Base-by-base conservation (phyloP, 1,140 invertebrate genomes). In the Drosophila carrolli region DNA sequence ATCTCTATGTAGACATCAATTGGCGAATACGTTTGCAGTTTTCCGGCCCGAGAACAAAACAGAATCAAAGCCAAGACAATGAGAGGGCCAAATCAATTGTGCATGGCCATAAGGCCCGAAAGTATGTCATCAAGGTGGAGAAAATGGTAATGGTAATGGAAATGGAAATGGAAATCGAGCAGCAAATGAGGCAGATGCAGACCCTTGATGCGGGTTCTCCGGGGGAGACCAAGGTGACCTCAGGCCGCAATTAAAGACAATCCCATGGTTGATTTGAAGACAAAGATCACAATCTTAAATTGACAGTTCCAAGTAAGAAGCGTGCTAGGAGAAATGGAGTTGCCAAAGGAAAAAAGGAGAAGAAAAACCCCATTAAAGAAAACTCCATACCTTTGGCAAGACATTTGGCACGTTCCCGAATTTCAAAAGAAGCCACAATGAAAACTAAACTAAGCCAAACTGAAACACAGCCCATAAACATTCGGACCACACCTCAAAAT, bases 1-100 rank as follows among this genome's bases (percentile, higher is more conserved):
- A 67, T 50, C 58, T 54, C 60, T 66, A 78, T 81, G 78, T 78
- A 86, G 83, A 85, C 81, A 67, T 85, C 81, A 83, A 83, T 70
- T 62, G 73, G 60, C 37, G 55, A 61, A 85, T 78, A 71, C 83
- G 60, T 58, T 81, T 55, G 40, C 78, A 71, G 29, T 62, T 68
- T 81, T 35, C 55, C 0, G 38, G 14, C 63, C 47, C 47, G 44
- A 51, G 46, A 16, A 44, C 75, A 54, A 67, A 27, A 32, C 66
- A 56, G 68, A 70, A 68, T 54, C 66, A 70, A 68, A 68, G 32
- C 14, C 38, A 38, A 29, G 61, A 66, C 56, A 48, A 48, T 48
- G 47, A 62, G 46, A 48, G 41, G 38, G 40, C 68, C 50, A 50
- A 75, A 78, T 81, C 79, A 83, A 83, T 83, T 81, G 70, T 83